phyloP scores from a whole-genome alignment of 2,113 vertebrate species.

The Pelecanus crispus region DNA sequence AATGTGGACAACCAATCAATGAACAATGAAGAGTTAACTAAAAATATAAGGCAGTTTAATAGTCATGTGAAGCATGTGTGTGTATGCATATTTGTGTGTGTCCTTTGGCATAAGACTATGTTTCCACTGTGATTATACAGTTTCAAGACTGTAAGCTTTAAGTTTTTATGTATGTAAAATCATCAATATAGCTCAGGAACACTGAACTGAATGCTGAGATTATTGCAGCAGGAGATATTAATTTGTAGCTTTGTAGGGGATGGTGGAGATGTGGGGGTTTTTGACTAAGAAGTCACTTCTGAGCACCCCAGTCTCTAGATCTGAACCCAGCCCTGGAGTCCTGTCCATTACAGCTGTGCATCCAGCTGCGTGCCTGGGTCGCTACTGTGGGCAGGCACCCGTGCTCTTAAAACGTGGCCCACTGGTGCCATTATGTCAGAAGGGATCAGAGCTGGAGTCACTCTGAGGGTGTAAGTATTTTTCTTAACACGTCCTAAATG shows the following conservation, averaged over 20 bases:
- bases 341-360: not conserved
- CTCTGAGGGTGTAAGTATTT: constrained; percentile 44
- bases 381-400: not conserved
- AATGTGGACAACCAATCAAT: no score
- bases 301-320: not conserved
- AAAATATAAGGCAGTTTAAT: not conserved
- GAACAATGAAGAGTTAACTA: not conserved
- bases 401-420: not conserved
- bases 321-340: not conserved
- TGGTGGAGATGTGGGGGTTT: not conserved
- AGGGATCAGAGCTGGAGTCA: constrained; percentile 45
- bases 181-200: not conserved
- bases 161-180: not conserved
- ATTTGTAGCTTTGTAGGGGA: not conserved
- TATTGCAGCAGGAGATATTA: not conserved
- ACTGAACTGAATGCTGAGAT: not conserved
- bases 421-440: constrained; percentile 25
- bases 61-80: not conserved
- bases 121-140: not conserved
- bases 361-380: not conserved
- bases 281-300: not conserved
- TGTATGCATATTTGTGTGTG: not conserved
- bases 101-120: not conserved
- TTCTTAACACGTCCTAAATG: constrained; percentile 33
- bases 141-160: not conserved